A percentile compares a stretch with the other conserved stretches of the same genome.
Conservation (phyloP, 2,797 vertebrate species). For the Cheirogaleus major region DNA sequence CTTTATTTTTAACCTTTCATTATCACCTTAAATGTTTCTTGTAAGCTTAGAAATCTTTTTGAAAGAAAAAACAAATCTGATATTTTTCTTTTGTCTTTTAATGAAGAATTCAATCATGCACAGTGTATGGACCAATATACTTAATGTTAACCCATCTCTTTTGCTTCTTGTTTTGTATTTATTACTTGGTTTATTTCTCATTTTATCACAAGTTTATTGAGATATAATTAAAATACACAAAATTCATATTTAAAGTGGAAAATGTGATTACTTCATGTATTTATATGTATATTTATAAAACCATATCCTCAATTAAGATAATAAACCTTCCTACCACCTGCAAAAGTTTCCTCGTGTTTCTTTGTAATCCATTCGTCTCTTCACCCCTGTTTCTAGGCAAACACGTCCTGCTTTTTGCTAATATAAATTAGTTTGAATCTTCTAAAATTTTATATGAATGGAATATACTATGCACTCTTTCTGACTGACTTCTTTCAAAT, state of each 20-base stretch:
- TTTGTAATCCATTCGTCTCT: background rate
- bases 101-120: background rate
- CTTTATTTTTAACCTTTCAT: constrained; percentile 39
- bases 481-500: constrained; percentile 31
- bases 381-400: background rate
- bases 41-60: background rate
- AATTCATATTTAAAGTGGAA: background rate
- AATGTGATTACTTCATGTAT: background rate
- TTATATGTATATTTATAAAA: constrained; percentile 2
- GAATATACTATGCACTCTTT: background rate
- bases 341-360: background rate
- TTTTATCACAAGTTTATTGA: background rate
- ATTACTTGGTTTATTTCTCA: background rate
- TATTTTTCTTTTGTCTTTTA: constrained; percentile 41
- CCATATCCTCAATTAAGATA: background rate
- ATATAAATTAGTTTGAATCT: background rate
- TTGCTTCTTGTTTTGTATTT: background rate
- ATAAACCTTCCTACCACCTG: background rate
- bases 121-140: background rate
- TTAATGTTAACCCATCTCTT: background rate
- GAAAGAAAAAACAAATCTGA: background rate
- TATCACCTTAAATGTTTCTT: constrained; percentile 10
- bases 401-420: background rate
- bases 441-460: background rate
- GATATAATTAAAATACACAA: background rate